Base-by-base conservation (phyloP, 1,140 invertebrate genomes). In the Brachionus asplanchnoidis region DNA sequence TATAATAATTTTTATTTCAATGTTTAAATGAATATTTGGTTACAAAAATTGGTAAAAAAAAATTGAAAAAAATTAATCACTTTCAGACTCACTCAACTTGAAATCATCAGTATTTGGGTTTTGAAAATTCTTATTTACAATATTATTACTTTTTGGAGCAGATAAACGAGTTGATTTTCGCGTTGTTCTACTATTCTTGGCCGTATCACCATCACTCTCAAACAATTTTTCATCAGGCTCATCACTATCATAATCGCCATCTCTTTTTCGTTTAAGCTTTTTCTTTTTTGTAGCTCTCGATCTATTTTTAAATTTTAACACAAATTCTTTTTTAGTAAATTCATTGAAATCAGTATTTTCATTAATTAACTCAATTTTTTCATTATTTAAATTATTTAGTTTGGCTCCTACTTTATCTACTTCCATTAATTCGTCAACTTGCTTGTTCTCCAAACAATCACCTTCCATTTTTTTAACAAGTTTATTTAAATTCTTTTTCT, bases 351-450 rank as follows among this genome's bases (percentile, higher is more conserved):
- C 12, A 32, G 28, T 14, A 70, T 12, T 36, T 6, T 36, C 12
- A 28, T 36, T 9, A 70, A 32, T 40, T 32, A 36, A 40, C n/a
- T 70, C 36, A 8, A 70, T 28, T 70, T 70, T 70, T n/a, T 70
- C 12, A 36, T 40, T 12, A 36, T 32, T 32, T 77, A 12, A 4
- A 77, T 50, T 28, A 26, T 77, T 46, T 14, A 77, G 8, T 28
- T 77, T 77, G n/a, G 42, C 73, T 4, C 73, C 73, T 5, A 77
- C 73, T 77, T 77, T 77, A 46, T 77, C 44, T 23, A 77, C 73
- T 9, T 77, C 73, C 6, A 77, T 77, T 3, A 73, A 73, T 6
- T 73, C 68, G 23, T 73, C 32, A 36, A 36, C 17, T 14, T 68
- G 9, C 3, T 73, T 40, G 17, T 32, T 26, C 7, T 50, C 20